Evolutionary conservation across 2,113 vertebrate species (phyloP).

Genomic region (Agapornis roseicollis): DNA sequence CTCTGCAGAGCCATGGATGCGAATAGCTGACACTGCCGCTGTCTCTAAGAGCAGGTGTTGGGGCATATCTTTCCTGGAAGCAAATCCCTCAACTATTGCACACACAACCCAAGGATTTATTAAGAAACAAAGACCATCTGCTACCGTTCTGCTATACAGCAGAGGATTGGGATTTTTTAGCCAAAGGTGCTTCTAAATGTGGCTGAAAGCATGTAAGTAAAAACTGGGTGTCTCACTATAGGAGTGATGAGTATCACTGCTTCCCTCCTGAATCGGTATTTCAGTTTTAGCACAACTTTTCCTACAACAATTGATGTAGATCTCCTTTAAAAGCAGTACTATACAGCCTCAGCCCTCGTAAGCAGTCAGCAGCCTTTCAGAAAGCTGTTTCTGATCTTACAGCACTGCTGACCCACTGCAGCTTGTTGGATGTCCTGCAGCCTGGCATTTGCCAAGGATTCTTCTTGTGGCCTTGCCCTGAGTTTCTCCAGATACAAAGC

Average conservation of each 20-base stretch:
- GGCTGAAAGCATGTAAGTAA: not conserved
- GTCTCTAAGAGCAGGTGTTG: constrained; percentile 5
- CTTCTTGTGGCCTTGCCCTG: not conserved
- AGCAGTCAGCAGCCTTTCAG: not conserved
- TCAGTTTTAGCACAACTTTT: constrained; percentile 2
- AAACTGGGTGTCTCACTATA: not conserved
- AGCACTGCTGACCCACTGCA: not conserved
- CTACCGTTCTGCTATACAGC: not conserved
- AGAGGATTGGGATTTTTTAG: not conserved
- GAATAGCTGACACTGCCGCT: not conserved
- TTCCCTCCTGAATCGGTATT: not conserved
- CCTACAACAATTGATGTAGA: not conserved
- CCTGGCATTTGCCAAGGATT: not conserved
- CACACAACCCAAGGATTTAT: not conserved
- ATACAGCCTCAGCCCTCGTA: not conserved
- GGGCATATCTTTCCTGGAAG: constrained; percentile 14
- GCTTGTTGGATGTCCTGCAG: not conserved
- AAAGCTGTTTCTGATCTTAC: not conserved
- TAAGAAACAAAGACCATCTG: constrained; percentile 59
- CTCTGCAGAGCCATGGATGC: not conserved
- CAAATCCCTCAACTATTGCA: constrained; percentile 2
- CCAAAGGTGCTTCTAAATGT: not conserved
- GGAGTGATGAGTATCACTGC: not conserved
- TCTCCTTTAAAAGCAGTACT: not conserved
- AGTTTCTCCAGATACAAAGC: not conserved